Conservation (phyloP, 2,797 vertebrate genomes). For the Geranospiza caerulescens region DNA sequence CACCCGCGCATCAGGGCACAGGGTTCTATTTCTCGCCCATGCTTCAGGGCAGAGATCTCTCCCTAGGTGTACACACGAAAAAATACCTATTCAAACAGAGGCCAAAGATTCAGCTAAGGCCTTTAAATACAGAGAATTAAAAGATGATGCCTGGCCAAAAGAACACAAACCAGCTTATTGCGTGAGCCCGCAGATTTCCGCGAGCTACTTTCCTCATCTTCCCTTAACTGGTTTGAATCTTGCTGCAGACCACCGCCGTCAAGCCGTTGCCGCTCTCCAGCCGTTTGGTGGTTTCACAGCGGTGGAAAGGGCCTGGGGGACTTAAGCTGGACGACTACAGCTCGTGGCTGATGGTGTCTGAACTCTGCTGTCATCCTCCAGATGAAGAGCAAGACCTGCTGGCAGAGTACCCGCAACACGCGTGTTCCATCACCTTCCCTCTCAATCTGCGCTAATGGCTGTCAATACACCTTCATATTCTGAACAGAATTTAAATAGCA, state of each 20-base stretch:
- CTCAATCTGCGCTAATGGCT: too few species aligned
- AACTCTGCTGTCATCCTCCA: background rate
- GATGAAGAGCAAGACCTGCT: background rate
- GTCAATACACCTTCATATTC: background rate
- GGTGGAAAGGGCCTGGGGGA: background rate
- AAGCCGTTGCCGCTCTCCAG: background rate
- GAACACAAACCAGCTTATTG: background rate
- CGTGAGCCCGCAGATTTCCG: background rate
- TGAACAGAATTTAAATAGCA: background rate
- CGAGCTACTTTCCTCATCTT: background rate
- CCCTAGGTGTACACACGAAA: rapidly evolving
- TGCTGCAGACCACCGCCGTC: background rate
- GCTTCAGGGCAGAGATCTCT: background rate
- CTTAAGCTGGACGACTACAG: background rate
- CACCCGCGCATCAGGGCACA: background rate
- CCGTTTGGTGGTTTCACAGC: rapidly evolving
- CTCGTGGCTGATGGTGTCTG: background rate
- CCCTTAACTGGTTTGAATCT: background rate
- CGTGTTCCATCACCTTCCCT: background rate
- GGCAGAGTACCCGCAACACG: too few species aligned
- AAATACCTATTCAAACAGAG: background rate
- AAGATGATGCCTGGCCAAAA: background rate
- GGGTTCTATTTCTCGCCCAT: background rate
- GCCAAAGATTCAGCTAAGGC: background rate
- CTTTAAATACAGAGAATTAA: background rate